Evolutionary conservation across 2,113 vertebrate species (phyloP).

Genomic region (Sarotherodon lohbergeri): DNA sequence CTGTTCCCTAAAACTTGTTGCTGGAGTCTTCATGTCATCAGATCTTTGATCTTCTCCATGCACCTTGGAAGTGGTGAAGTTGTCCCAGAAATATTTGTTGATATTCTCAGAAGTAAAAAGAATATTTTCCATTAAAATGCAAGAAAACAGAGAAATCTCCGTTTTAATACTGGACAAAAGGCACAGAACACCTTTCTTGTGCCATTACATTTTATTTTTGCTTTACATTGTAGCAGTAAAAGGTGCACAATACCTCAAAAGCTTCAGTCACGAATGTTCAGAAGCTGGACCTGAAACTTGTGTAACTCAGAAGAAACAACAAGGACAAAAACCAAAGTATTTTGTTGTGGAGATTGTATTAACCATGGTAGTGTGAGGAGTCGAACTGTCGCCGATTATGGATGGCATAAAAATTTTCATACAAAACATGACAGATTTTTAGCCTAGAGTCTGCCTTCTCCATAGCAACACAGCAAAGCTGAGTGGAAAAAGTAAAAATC

Average conservation of each 20-base stretch:
- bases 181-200: not conserved
- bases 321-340: not conserved
- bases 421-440: not conserved
- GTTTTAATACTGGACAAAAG: not conserved
- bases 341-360: not conserved
- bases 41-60: not conserved
- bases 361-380: not conserved
- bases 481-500: not conserved
- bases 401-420: not conserved
- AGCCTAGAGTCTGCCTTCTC: not conserved
- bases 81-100: not conserved
- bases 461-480: not conserved
- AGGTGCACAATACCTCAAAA: not conserved
- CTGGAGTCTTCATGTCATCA: not conserved
- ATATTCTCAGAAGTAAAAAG: not conserved
- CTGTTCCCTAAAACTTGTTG: not conserved
- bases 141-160: not conserved
- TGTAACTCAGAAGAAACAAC: not conserved
- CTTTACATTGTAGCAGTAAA: not conserved
- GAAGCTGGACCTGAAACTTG: not conserved
- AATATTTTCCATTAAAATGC: not conserved
- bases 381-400: not conserved
- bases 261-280: not conserved
- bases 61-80: not conserved
- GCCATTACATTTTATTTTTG: not conserved